Base-by-base conservation (phyloP, 2,888 invertebrate genomes). In the Amblyjoppa fuscipennis region DNA sequence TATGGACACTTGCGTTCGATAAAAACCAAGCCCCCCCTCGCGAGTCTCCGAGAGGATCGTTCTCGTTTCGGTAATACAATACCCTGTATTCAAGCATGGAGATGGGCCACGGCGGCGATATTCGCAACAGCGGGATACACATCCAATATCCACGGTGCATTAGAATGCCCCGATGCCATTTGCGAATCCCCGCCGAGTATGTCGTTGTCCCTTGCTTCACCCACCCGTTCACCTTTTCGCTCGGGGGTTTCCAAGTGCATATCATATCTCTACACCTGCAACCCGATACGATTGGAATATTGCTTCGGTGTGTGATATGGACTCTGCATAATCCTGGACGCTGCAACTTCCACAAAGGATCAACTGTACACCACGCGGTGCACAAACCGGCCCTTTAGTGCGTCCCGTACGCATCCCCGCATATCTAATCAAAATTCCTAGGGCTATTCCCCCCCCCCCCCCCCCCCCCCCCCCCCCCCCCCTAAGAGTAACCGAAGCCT, bases 351-450 rank as follows among this genome's bases (percentile, higher is more conserved):
- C 31, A 31, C n/a, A 34, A 31, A 31, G 64, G 64, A 64, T 64
- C 64, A 64, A 64, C 64, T 16, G 3, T 13, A n/a, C 31, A 16
- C 53, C 31, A 7, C 11, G 2, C 31, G 28, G 34, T 59, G 25
- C 28, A 13, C 25, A 34, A 16, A 16, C 31, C 16, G n/a, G 34
- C 31, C 64, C 56, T 80, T 77, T 61, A 41, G 59, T 34, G 9
- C 51, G 20, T 16, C 68, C 25, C 38, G 68, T 51, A 68, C 75
- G 81, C 74, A 83, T 77, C 80, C 71, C 45, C n/a, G 31, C 56
- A 74, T 76, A 77, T 80, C 80, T 86, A 81, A 86, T 86, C 81
- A 83, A 81, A 78, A 81, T 86, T 86, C 86, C 70, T 56, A 38
- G 45, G 76, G 86, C 70, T 74, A 74, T 83, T 82, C 76, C 16